Evolutionary conservation across 2,113 vertebrate species (phyloP), one percentile per base, ranked within the genome.

Genomic region (Menidia beryllina): DNA sequence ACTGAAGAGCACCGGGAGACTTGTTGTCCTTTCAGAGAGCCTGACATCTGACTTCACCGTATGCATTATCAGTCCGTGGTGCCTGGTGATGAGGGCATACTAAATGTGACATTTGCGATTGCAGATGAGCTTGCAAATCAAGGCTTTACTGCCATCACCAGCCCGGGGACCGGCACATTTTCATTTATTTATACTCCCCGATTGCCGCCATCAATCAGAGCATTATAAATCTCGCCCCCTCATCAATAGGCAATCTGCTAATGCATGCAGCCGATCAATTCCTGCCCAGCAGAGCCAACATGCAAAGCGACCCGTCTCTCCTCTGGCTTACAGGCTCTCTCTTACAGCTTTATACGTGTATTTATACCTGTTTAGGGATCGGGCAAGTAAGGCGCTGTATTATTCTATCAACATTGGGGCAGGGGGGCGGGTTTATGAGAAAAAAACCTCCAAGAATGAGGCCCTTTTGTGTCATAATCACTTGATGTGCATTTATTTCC

Each of bases 161-260:
- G 77, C 69, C 72, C n/a, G 60, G 64, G 49, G n/a, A n/a, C 66
- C 47, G 79, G 72, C 83, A 69, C 76, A 79, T 81, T 86, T 91
- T 92, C 71, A 91, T 92, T 92, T 91, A 93, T 93, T 93, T 92
- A 92, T 92, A 84, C 83, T 79, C 69, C 58, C 51, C 86, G 88
- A 93, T 89, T 87, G 83, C 88, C 83, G 50, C 82, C 83, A 90
- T 91, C 84, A 88, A 86, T 88, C 87, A 90, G 83, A 52, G 72
- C 64, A 57, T 82, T 89, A 92, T 93, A 92, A 93, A 94, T 93
- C 91, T 85, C 19, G 70, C 43, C 71, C n/a, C 56, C 88, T 92
- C 92, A 93, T 94, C 93, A 93, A 94, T 92, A 93, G 83, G 85
- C 91, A 94, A 93, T 94, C 91, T 90, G 86, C 92, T 94, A 94